Base-by-base conservation (phyloP, 1,140 invertebrate species). In the Papilio xuthus region DNA sequence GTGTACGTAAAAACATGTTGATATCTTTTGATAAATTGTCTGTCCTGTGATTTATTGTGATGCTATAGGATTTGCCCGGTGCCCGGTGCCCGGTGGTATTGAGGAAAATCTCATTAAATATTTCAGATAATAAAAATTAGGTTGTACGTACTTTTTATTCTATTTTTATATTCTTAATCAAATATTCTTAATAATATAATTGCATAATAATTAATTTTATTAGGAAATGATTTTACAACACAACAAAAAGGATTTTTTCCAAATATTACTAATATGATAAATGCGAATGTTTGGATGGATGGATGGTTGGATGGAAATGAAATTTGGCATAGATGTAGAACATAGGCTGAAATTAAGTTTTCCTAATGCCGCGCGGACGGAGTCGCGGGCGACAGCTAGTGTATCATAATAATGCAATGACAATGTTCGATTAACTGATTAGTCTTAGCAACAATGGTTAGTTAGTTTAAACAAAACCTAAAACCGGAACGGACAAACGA, bases 401-500 rank as follows among this genome's bases (percentile, higher is more conserved):
- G n/a, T n/a, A n/a, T n/a, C n/a, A n/a, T n/a, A n/a, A n/a, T n/a
- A n/a, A n/a, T n/a, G n/a, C 6, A 53, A 53, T n/a, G 50, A 20
- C 18, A 53, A 53, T 53, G 8, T 53, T n/a, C n/a, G 8, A 20
- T 53, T 53, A 53, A 53, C 18, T 53, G 50, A n/a, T 53, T n/a
- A 53, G 18, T 53, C 20, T 53, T n/a, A 53, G 18, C 50, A 53
- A 53, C 50, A 53, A 53, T 53, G n/a, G 50, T 53, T 53, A 53
- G 8, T 28, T 53, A 53, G 6, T 28, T 28, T 18, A 28, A 67
- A 28, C 26, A 67, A 28, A 28, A 67, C 26, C 8, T 28, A 67
- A 67, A 67, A 67, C 26, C 60, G 60, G 60, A 67, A 67, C 60
- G 26, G 23, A 67, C 12, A 60, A 9, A 60, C 56, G 60, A 67